A percentile compares a stretch with the other conserved stretches of the same genome.
Evolutionary conservation across 2,797 vertebrate genomes (phyloP).

Genomic region (Pipistrellus nathusii): DNA sequence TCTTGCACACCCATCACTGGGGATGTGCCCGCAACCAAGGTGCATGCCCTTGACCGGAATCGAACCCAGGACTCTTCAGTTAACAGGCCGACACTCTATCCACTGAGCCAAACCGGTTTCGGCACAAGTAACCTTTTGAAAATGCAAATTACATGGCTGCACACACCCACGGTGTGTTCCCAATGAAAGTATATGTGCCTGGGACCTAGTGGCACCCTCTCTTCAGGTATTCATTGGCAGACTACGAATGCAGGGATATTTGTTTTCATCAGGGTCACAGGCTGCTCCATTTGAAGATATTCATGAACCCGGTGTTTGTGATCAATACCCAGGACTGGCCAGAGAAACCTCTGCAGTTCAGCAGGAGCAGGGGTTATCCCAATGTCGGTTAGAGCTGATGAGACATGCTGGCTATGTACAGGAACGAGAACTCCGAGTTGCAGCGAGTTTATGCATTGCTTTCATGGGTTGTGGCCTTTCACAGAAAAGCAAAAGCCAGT

Average conservation of each 20-base stretch:
- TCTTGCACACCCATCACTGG: no score
- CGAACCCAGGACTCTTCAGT: no score
- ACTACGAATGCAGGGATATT: background rate
- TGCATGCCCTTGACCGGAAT: no score
- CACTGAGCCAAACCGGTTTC: no score
- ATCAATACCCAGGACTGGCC: background rate
- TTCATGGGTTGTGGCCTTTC: conserved; percentile 69
- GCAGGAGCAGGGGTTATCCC: background rate
- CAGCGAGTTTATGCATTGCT: conserved; percentile 51
- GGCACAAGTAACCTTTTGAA: conserved; percentile 70
- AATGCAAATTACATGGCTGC: conserved; percentile 76
- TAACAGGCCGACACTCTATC: no score
- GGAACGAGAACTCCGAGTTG: background rate
- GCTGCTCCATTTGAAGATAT: background rate
- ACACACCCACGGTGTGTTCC: conserved; percentile 46
- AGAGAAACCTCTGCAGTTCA: background rate
- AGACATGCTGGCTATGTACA: background rate
- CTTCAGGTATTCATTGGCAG: conserved; percentile 56
- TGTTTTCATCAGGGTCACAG: conserved; percentile 2
- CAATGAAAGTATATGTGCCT: conserved; percentile 57
- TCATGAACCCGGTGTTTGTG: background rate
- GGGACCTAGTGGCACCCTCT: background rate
- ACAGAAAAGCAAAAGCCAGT: background rate
- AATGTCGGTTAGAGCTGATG: background rate
- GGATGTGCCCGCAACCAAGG: no score